phyloP scores from a whole-genome alignment of 2,113 vertebrate genomes.

The Rutilus rutilus region DNA sequence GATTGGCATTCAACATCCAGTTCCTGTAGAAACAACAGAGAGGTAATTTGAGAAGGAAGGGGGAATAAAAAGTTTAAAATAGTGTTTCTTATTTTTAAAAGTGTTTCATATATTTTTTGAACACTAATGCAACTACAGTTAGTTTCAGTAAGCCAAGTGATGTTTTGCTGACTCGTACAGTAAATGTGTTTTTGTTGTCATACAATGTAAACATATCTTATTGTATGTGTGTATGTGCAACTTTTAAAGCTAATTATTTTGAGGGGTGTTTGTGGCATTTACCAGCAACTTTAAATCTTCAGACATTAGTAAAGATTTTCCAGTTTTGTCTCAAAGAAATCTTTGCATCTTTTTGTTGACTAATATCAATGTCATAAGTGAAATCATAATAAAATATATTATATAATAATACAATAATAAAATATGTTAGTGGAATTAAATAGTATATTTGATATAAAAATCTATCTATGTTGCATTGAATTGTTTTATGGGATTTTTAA shows the following conservation, averaged over 20 bases:
- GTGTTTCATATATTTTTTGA: not conserved
- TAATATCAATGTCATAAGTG: not conserved
- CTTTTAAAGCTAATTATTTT: not conserved
- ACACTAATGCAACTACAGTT: not conserved
- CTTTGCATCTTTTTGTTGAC: not conserved
- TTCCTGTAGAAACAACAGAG: conserved; percentile 36
- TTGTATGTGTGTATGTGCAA: not conserved
- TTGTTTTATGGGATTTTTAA: not conserved
- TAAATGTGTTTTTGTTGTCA: not conserved
- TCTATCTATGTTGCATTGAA: not conserved
- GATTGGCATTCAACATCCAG: conserved; percentile 32
- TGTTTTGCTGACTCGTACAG: not conserved
- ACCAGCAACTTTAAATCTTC: not conserved
- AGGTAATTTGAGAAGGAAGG: conserved; percentile 27
- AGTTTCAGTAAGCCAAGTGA: not conserved
- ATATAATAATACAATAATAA: too few relatives aligned
- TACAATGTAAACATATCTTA: not conserved
- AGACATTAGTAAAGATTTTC: not conserved
- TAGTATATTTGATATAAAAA: too few relatives aligned
- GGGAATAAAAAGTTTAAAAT: not conserved
- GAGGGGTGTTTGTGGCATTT: not conserved
- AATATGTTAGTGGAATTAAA: too few relatives aligned
- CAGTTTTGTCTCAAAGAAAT: not conserved
- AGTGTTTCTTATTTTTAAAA: too few relatives aligned
- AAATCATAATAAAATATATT: not conserved